These are phyloP conservation scores for Heterochromis multidens DNA, from an alignment of 2,113 vertebrate species.

Conservation along the genomic window DNA sequence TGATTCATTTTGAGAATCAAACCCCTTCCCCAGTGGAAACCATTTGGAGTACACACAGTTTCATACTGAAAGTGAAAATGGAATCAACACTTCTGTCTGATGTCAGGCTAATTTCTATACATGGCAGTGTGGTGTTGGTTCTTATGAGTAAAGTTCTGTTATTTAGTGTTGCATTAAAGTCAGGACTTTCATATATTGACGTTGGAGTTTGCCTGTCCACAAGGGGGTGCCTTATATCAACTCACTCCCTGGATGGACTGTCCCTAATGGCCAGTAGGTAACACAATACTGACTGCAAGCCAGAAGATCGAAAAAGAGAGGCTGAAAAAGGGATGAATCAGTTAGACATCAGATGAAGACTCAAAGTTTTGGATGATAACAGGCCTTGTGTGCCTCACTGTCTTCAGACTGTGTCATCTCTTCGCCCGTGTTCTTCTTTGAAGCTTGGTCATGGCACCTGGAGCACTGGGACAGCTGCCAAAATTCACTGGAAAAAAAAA, in stretches of 20 bases:
- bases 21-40: background rate
- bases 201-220: slow-evolving; percentile 40
- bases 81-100: background rate
- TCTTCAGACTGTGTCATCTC: slow-evolving; percentile 27
- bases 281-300: slow-evolving; percentile 4
- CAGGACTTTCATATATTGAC: background rate
- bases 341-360: slow-evolving; percentile 37
- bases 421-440: slow-evolving; percentile 40
- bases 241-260: background rate
- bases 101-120: background rate
- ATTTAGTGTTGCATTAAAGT: background rate
- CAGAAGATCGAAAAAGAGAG: background rate
- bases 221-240: slow-evolving; percentile 50
- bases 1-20: too few relatives aligned
- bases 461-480: slow-evolving; percentile 41
- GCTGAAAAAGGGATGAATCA: slow-evolving; percentile 30
- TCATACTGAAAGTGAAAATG: background rate
- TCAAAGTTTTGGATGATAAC: slow-evolving; percentile 41
- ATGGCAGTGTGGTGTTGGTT: background rate
- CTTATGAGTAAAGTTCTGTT: background rate
- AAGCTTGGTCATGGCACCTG: slow-evolving; percentile 49
- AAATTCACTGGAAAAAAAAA: background rate
- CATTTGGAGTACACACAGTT: background rate
- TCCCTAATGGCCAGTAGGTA: slow-evolving; percentile 15
- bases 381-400: slow-evolving; percentile 16